Base-by-base conservation (phyloP, 2,888 invertebrate genomes). In the Esperia sulphurella region DNA sequence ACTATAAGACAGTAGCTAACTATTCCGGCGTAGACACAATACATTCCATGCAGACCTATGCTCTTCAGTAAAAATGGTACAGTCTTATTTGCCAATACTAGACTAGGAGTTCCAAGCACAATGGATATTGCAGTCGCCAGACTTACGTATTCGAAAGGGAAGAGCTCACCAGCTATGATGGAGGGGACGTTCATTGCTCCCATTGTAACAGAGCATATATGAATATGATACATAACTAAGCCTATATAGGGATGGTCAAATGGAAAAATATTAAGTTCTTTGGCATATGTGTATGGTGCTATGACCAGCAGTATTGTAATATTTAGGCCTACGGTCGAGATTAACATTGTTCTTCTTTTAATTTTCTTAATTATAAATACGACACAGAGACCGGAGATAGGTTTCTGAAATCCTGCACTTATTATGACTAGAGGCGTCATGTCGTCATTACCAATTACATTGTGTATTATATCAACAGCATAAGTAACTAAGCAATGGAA, bases 161-260 rank as follows among this genome's bases (percentile, higher is more conserved):
- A 94, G 3, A 94, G 76, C 70, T 95, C 94, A 0, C 94, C 94
- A 46, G 93, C 92, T 72, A 94, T 91, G 7, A 93, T 91, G 78
- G 93, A 94, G n/a, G n/a, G n/a, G n/a, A n/a, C n/a, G n/a, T n/a
- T n/a, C n/a, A n/a, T n/a, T n/a, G n/a, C n/a, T n/a, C 94, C 93
- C 1, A 91, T 81, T 0, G 90, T 85, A 31, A 92, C 82, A 2
- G 91, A 89, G 14, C 87, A 80, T 60, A 92, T 91, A 51, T 92
- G 77, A 0, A 77, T 58, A 35, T 83, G 83, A 7, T 79, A 67
- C 14, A 85, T 53, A 1, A 61, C 29, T 0, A 75, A 61, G 1
- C 82, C 84, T 42, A 83, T 59, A 6, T 57, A 51, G 0, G 73
- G 74, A 49, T 78, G 73, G 3, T 74, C 73, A 29, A 66, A 63